phyloP scores from a whole-genome alignment of 2,113 vertebrate species.

The Nycticebus coucang region DNA sequence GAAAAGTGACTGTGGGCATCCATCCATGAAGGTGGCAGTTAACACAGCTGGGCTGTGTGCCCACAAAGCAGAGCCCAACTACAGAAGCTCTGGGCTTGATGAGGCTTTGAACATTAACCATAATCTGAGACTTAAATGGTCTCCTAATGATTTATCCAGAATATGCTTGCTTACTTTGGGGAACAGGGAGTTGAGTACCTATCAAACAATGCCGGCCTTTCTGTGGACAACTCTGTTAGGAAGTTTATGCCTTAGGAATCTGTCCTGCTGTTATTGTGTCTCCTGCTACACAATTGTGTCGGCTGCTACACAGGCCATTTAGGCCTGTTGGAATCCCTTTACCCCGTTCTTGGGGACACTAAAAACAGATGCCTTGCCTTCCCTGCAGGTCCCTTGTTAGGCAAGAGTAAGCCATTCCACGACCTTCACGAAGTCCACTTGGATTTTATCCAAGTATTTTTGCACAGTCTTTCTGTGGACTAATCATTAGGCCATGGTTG shows the following conservation, averaged over 20 bases:
- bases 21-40: not conserved
- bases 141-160: not conserved
- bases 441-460: not conserved
- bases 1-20: rapidly evolving
- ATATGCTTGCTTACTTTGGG: not conserved
- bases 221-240: not conserved
- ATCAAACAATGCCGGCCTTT: rapidly evolving
- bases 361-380: not conserved
- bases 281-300: rapidly evolving
- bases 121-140: not conserved
- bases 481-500: rapidly evolving
- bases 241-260: not conserved
- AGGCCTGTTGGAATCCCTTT: not conserved
- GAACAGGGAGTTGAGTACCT: not conserved
- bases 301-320: too few species aligned
- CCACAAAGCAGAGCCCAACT: not conserved
- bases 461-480: not conserved
- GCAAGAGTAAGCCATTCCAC: not conserved
- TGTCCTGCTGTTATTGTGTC: not conserved
- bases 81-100: not conserved
- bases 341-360: not conserved
- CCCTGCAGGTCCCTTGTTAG: not conserved
- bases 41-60: not conserved
- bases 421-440: not conserved
- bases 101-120: not conserved